Evolutionary conservation across 2,797 vertebrate genomes (phyloP), one percentile per base, ranked within the genome.

Genomic region (Semotilus atromaculatus): DNA sequence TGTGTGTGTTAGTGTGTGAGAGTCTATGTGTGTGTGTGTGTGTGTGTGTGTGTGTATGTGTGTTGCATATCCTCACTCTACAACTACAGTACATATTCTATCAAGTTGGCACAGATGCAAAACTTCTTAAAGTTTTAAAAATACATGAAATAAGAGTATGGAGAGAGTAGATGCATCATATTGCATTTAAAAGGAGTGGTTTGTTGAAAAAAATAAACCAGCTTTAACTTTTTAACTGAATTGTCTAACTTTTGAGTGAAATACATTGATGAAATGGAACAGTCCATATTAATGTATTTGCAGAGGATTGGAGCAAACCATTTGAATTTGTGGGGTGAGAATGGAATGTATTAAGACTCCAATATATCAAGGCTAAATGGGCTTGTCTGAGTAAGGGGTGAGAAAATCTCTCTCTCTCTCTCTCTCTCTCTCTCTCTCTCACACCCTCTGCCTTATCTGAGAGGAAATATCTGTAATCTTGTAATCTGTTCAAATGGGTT

Each of bases 381-480:
- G 26, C 70, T 82, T 82, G 81, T 82, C 81, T 31, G 36, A 60
- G 38, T 36, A 82, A 62, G 80, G 38, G 70, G 80, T 73, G 70
- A 96, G 94, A 96, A 91, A 74, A 74, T 64, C 18, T 62, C 36
- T 68, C 7, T 77, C 53, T 53, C 45, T 53, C 71, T 51, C n/a
- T 18, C 2, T 7, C 5, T 7, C 40, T 45, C 70, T 26, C 19
- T 74, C 45, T 55, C 29, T 55, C 48, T n/a, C 45, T 74, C 45
- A 7, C 64, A 34, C 62, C 14, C 3, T 66, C 16, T 21, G 48
- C 36, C 26, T 43, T 58, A 43, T 38, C 68, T 60, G 55, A 82
- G 36, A 31, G 10, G 53, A 81, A 19, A 40, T 60, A 36, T 34
- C 11, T 76, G 53, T 38, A 26, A 81, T 81, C 67, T 70, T 67